Base-by-base conservation (phyloP, 1,140 invertebrate species). In the Mesaphorura yosii region DNA sequence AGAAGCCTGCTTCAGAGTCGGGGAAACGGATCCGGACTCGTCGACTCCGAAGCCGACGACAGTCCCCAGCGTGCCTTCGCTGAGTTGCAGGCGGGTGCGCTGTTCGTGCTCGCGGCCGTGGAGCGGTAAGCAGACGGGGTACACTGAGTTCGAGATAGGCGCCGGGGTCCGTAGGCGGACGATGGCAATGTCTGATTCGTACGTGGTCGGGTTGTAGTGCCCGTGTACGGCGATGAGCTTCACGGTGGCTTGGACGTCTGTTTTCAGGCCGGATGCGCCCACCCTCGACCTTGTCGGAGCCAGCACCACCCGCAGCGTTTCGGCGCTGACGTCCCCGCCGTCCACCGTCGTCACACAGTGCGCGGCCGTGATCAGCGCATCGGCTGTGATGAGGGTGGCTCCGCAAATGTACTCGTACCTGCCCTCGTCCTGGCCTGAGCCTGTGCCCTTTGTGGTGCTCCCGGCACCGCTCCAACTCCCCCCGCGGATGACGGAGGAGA, bases 21-120 rank as follows among this genome's bases (percentile, higher is more conserved):
- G 29, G 6, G 46, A 49, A 7, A 37, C 39, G 6, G 20, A 29
- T 28, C 53, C 53, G 3, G 23, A 37, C 39, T 55, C 53, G 29
- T 55, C 53, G 23, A 37, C 20, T 23, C 53, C 53, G 26, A 55
- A 55, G 12, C 53, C 53, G 14, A 55, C 40, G 29, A 34, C 31
- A 10, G 10, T 10, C 10, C 31, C 31, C 10, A 34, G 31, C n/a
- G 31, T 10, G 10, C 31, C 31, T 10, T 10, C 10, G 31, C 31
- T 34, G n/a, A 34, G 31, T 10, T 34, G 31, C n/a, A 34, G 31
- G 10, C n/a, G 31, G 10, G 10, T n/a, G n/a, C 10, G 10, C 10
- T 34, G 10, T n/a, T 10, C 10, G n/a, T 34, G 10, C 31, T 34
- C 31, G 10, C n/a, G 10, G n/a, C 31, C n/a, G 10, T 34, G 31